Evolutionary conservation across 2,888 invertebrate genomes (phyloP), one percentile per base, ranked within the genome.

Genomic region (Hemithea aestivaria): DNA sequence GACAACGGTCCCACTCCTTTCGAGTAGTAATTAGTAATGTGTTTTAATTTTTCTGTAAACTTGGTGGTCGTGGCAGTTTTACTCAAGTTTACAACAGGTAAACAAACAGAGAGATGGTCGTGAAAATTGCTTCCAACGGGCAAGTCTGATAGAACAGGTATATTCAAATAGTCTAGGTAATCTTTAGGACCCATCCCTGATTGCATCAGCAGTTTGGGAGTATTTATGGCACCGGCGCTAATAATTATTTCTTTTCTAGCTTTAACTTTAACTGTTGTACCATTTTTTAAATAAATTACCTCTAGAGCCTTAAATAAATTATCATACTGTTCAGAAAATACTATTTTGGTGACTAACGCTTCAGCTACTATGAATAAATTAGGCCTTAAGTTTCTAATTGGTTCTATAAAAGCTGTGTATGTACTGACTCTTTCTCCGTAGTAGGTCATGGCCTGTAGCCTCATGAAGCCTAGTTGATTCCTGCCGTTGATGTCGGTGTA

Each of bases 91-190:
- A 87, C 76, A 3, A 85, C 79, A 7, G 87, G 85, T 21, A 87
- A 60, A 48, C 87, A 87, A 0, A 87, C 76, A 1, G 83, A 76
- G 10, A 87, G 28, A 53, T 87, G 87, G 48, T 87, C 87, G n/a
- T 87, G 87, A 48, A 87, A 83, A 44, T 87, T 87, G 6, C 66
- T 69, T 10, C 87, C 87, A 0, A 87, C 83, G 1, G 85, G 81
- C 31, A 87, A 63, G 59, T 85, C 80, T 35, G 63, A 62, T 20
- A 66, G 44, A 1, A 72, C 66, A 47, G 66, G 66, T 11, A 85
- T 64, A 52, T 74, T 68, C 56, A 87, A 63, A 64, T 81, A 85
- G 52, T 87, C 82, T 50, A 87, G 67, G 35, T 87, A 87, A 8
- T 84, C 83, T 35, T 61, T 79, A 8, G 84, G 84, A 1, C 87